Conservation (phyloP, 2,797 vertebrate genomes). For the Gouania willdenowi region DNA sequence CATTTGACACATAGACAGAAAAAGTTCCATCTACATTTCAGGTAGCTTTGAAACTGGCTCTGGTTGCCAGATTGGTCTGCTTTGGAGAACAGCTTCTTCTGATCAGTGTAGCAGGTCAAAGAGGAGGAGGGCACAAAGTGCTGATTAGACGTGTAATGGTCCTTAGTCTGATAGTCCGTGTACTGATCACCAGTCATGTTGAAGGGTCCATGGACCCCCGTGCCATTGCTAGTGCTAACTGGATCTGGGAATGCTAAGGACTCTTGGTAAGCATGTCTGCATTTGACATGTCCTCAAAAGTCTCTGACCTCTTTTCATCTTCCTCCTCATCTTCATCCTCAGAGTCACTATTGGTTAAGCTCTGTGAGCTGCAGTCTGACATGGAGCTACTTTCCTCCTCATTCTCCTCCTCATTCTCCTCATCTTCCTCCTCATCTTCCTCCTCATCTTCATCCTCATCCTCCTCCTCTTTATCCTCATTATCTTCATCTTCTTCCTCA, state of each 20-base stretch:
- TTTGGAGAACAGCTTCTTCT: constrained; percentile 72
- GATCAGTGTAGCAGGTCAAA: constrained; percentile 78
- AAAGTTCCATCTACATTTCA: constrained; percentile 85
- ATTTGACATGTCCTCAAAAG: constrained; percentile 74
- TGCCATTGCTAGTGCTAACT: constrained; percentile 74
- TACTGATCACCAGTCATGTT: constrained; percentile 84
- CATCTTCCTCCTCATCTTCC: constrained; percentile 82
- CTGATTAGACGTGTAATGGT: constrained; percentile 56
- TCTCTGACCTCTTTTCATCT: constrained; percentile 82
- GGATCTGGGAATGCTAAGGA: constrained; percentile 77
- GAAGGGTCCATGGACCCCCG: constrained; percentile 82
- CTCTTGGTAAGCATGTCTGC: constrained; percentile 77
- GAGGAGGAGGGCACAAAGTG: constrained; percentile 78
- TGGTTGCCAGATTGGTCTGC: constrained; percentile 75
- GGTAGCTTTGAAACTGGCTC: constrained; percentile 88
- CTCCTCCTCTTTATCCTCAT: too few relatives aligned
- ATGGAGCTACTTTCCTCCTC: constrained; percentile 94
- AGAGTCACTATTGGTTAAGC: constrained; percentile 91
- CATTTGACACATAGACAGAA: constrained; percentile 81
- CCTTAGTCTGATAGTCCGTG: constrained; percentile 57
- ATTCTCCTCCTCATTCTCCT: constrained; percentile 79
- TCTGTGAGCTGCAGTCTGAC: constrained; percentile 96
- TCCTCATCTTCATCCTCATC: constrained; percentile 85
- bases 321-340: constrained; percentile 88
- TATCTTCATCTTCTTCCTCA: too few relatives aligned